phyloP scores from a whole-genome alignment of 2,113 vertebrate species.

The Salminus brasiliensis region DNA sequence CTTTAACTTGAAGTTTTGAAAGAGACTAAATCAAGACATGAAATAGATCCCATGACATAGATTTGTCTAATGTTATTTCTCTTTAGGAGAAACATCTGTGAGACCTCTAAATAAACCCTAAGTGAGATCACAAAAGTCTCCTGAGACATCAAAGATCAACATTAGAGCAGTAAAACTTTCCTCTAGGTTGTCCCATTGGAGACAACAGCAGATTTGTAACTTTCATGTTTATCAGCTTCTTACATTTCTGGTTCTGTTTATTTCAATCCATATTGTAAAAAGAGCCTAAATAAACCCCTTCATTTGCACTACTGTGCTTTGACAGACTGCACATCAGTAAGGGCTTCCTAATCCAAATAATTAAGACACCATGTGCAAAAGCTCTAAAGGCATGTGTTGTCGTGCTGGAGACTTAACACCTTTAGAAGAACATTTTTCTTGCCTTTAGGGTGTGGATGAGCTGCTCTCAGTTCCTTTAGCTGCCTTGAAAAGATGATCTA shows the following conservation, averaged over 20 bases:
- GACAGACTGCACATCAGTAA: not conserved
- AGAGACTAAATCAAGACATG: too few species aligned
- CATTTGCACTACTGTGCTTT: not conserved
- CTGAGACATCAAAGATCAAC: too few species aligned
- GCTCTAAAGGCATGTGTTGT: constrained; percentile 3
- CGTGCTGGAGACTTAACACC: not conserved
- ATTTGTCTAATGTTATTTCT: too few species aligned
- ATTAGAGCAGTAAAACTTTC: too few species aligned
- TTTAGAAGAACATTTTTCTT: constrained; percentile 1
- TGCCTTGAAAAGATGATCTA: not conserved
- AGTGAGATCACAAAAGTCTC: too few species aligned
- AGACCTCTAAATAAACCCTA: too few species aligned
- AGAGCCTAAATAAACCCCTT: not conserved
- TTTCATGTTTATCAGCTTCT: not conserved
- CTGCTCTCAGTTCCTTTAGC: not conserved
- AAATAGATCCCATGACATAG: too few species aligned
- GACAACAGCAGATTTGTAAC: not conserved
- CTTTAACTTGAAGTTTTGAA: too few species aligned
- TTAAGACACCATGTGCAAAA: not conserved
- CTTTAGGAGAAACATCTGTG: too few species aligned
- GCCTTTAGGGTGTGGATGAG: not conserved
- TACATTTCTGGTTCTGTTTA: not conserved
- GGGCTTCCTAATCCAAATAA: not conserved
- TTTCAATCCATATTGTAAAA: not conserved
- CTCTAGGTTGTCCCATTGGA: not conserved